Evolutionary conservation across 2,113 vertebrate species (phyloP), one percentile per base, ranked within the genome.

Genomic region (Coptodon rendalli): DNA sequence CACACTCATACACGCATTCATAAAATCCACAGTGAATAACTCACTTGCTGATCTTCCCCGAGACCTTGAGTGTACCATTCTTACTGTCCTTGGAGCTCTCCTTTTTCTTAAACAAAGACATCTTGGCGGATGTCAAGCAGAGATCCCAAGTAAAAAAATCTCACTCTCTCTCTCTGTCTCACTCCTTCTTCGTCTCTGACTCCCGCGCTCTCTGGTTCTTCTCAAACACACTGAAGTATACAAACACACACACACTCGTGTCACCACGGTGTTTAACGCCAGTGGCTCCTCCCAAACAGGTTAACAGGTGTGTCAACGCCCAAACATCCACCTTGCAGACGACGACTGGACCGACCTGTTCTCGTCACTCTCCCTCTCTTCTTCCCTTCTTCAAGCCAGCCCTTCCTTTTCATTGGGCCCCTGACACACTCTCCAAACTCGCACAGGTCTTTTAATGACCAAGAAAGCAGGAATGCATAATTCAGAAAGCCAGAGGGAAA

Each of bases 281-380:
- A 40, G 89, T 59, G 68, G 92, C 95, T 93, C 96, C 96, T 89
- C 96, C 96, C 95, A 92, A 78, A 79, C 92, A 89, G 83, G 89
- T 92, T 83, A 88, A 80, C 95, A 94, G 92, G 96, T 92, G 95
- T 92, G 96, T 87, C 90, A 40, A 93, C 92, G 85, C 96, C 95
- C 94, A 93, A 89, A 91, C 91, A 90, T 90, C 87, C 87, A 91
- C 86, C 94, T 83, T 10, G 87, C 73, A 83, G 54, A 29, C 82
- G 79, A 89, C 80, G 85, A 97, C 97, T 71, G 89, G 97, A 89
- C 78, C 2, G 61, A 97, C 97, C 96, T 92, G 97, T 97, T 96
- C 84, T 80, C 45, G 9, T 9, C 63, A 83, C 82, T 59, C 82
- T 80, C 73, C 54, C n/a, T 43, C 79, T 40, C 27, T 48, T 71